Percentiles rank a stretch among this genome's conserved stretches.
These are phyloP conservation scores for Aratinga solstitialis DNA, from an alignment of 2,797 vertebrate species.

Conservation along the genomic window DNA sequence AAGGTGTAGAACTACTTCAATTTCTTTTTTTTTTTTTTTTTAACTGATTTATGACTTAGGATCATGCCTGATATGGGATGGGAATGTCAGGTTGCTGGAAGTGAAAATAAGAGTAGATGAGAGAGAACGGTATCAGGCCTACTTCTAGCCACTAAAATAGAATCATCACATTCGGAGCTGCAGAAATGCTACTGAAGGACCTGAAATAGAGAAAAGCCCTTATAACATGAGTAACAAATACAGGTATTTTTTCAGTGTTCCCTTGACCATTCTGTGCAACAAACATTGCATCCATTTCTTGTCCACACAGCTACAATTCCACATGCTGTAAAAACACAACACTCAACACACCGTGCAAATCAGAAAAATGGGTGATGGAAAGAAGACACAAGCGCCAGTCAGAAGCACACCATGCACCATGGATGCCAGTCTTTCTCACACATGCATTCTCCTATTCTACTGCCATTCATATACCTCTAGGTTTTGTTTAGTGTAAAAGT, in stretches of 20 bases:
- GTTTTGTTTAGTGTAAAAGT: conserved; percentile 53
- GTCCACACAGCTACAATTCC: conserved; percentile 49
- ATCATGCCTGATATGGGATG: conserved; percentile 29
- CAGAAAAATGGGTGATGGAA: conserved; percentile 7
- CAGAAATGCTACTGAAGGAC: conserved; percentile 46
- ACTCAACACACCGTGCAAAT: conserved; percentile 65
- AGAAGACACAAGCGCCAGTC: conserved; percentile 40
- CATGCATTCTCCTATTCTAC: conserved; percentile 72
- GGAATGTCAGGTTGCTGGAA: conserved; percentile 22
- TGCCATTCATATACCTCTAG: conserved; percentile 52
- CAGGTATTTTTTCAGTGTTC: conserved; percentile 30
- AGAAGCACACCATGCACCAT: conserved; percentile 68
- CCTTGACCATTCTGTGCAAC: conserved; percentile 29
- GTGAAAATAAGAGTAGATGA: conserved; percentile 31
- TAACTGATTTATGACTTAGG: not conserved
- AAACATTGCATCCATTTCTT: conserved; percentile 33
- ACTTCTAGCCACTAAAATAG: conserved; percentile 40
- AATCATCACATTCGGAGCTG: conserved; percentile 7
- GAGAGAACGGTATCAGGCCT: conserved; percentile 6
- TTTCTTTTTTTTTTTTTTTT: not conserved
- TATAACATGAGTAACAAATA: conserved; percentile 23
- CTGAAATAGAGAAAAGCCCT: conserved; percentile 61
- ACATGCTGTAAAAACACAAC: conserved; percentile 71
- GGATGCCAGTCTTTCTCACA: conserved; percentile 54
- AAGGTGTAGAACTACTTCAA: not conserved